phyloP scores from a whole-genome alignment of 2,888 invertebrate genomes.

The Cyrtodaria siliqua region DNA sequence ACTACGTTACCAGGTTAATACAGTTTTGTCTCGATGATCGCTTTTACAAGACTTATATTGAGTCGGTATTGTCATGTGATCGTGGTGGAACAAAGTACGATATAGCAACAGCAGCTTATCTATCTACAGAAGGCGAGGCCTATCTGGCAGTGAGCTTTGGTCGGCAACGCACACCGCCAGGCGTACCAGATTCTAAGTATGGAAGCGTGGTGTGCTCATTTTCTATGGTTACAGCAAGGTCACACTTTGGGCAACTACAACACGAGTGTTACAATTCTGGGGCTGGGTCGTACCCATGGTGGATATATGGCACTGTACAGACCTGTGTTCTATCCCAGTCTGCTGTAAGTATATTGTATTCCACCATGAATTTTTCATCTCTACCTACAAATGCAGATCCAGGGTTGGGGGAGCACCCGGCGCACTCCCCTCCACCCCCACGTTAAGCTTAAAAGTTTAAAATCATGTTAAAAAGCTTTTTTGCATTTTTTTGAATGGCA shows the following conservation, averaged over 20 bases:
- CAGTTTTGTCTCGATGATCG: slow-evolving; percentile 82
- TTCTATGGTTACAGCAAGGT: slow-evolving; percentile 32
- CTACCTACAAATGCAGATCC: too few species aligned
- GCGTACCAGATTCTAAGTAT: slow-evolving; percentile 22
- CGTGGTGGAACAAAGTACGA: slow-evolving; percentile 43
- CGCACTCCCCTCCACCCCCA: too few species aligned
- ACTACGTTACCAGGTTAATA: slow-evolving; percentile 78
- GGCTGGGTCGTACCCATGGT: slow-evolving; percentile 50
- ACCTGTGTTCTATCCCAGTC: too few species aligned
- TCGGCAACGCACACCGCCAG: slow-evolving; percentile 2
- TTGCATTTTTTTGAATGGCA: too few species aligned
- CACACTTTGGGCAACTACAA: slow-evolving; percentile 33
- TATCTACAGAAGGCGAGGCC: slow-evolving; percentile 19
- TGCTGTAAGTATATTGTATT: too few species aligned
- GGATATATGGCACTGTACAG: slow-evolving; percentile 47
- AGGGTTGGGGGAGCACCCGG: too few species aligned
- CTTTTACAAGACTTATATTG: slow-evolving; percentile 82
- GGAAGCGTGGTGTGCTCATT: slow-evolving; percentile 62
- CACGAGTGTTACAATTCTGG: slow-evolving; percentile 52
- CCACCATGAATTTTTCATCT: too few species aligned
- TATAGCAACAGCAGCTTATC: slow-evolving; percentile 60
- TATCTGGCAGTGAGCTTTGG: slow-evolving; percentile 57
- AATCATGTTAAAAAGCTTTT: too few species aligned
- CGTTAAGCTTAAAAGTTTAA: too few species aligned
- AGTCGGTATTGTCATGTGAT: slow-evolving; percentile 79